Evolutionary conservation across 2,888 invertebrate genomes (phyloP).

Genomic region (Caenorhabditis wallacei): DNA sequence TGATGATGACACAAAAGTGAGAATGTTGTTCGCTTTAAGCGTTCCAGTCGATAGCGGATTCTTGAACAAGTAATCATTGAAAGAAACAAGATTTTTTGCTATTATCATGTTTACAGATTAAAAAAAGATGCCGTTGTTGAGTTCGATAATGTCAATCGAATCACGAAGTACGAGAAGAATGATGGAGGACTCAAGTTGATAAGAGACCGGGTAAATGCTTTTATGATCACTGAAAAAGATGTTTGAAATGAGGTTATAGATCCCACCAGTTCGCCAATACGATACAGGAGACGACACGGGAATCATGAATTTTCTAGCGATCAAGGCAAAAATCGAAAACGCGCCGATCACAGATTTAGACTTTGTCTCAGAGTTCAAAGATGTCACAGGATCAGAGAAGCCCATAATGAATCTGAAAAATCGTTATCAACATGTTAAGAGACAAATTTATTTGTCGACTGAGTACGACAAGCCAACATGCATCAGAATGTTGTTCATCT

Average conservation of each 20-base stretch:
- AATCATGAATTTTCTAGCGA: background rate
- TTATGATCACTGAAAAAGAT: too few relatives aligned
- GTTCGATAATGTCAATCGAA: background rate
- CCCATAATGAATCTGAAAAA: background rate
- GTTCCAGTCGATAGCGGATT: constrained; percentile 1
- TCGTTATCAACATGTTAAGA: background rate
- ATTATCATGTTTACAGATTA: background rate
- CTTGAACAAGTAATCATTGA: background rate
- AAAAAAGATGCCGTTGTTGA: background rate
- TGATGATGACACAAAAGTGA: background rate
- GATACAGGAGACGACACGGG: background rate
- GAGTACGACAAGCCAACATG: background rate
- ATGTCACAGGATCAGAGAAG: background rate
- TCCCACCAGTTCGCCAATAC: background rate
- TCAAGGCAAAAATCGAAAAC: background rate
- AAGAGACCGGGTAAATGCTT: background rate
- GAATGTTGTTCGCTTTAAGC: background rate
- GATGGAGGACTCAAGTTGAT: background rate
- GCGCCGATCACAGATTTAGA: background rate
- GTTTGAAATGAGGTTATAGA: background rate
- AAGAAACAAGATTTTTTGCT: background rate
- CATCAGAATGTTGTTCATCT: background rate
- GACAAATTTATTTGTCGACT: background rate
- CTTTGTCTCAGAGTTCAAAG: background rate
- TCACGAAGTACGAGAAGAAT: constrained; percentile 1